Percentiles rank a stretch among this genome's conserved stretches.
These are phyloP conservation scores for Menidia menidia DNA, from an alignment of 2,797 vertebrate species.

Conservation along the genomic window DNA sequence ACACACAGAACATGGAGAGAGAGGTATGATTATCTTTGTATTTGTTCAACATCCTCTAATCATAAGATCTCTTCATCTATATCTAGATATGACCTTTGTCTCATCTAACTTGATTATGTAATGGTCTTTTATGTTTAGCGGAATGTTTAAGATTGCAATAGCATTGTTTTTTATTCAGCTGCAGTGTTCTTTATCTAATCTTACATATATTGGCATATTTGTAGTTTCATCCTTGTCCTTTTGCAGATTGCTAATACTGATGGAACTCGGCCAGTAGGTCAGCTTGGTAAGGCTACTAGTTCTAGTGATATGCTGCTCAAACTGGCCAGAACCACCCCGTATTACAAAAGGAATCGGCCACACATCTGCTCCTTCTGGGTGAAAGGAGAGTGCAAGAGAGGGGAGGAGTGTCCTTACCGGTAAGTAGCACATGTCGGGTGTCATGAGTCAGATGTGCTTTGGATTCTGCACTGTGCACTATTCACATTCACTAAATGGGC, in stretches of 20 bases:
- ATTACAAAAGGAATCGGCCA: conserved; percentile 98
- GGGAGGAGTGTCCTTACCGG: conserved; percentile 99
- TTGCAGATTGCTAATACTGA: conserved; percentile 93
- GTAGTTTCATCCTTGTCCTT: conserved; percentile 6
- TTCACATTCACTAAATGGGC: no score
- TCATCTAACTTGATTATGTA: no score
- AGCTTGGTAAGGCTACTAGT: conserved; percentile 92
- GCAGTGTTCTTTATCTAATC: not conserved
- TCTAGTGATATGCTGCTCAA: conserved; percentile 98
- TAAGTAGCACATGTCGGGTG: conserved; percentile 58
- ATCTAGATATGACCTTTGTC: no score
- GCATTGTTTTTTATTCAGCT: not conserved
- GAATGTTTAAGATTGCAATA: not conserved
- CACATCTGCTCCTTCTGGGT: conserved; percentile 99
- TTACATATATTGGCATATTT: not conserved
- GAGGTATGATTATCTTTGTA: conserved; percentile 82
- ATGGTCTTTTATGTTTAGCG: not conserved
- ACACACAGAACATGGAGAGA: conserved; percentile 98
- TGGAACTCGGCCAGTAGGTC: conserved; percentile 91
- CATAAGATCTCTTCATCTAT: not conserved
- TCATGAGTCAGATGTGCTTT: conserved; percentile 5
- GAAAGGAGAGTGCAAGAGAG: conserved; percentile 98
- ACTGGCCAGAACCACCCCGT: conserved; percentile 95
- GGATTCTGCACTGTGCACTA: not conserved
- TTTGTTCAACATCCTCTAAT: not conserved